Evolutionary conservation across 1,140 invertebrate species (phyloP).

Genomic region (Carcinoscorpius rotundicauda): DNA sequence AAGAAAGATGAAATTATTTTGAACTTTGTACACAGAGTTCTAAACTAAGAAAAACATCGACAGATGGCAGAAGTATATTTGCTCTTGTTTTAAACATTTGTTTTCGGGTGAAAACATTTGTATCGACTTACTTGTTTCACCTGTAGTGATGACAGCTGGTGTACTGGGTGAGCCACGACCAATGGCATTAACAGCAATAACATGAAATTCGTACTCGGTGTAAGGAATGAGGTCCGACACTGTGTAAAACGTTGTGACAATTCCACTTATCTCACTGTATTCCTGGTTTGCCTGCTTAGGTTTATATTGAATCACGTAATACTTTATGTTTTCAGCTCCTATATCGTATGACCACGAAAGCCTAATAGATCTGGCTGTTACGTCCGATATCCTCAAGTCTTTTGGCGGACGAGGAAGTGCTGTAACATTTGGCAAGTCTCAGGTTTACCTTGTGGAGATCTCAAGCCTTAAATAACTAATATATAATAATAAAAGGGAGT

Average conservation of each 20-base stretch:
- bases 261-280: slow-evolving; percentile 64
- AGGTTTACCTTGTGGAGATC: no score
- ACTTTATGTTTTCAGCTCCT: slow-evolving; percentile 61
- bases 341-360: slow-evolving; percentile 77
- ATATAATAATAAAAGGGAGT: no score
- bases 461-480: no score
- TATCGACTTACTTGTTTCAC: slow-evolving; percentile 76
- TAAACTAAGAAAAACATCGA: no score
- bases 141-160: slow-evolving; percentile 78
- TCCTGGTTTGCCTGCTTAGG: slow-evolving; percentile 54
- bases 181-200: slow-evolving; percentile 86
- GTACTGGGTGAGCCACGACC: slow-evolving; percentile 75
- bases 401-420: slow-evolving; percentile 77
- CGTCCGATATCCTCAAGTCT: slow-evolving; percentile 75
- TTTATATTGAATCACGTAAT: slow-evolving; percentile 93
- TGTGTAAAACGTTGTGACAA: slow-evolving; percentile 83
- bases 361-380: slow-evolving; percentile 80
- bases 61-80: no score
- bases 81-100: no score
- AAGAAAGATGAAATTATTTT: no score
- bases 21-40: no score
- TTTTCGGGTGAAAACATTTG: not conserved
- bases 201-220: slow-evolving; percentile 93
- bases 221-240: slow-evolving; percentile 79
- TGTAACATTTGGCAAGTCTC: slow-evolving; percentile 30